These are phyloP conservation scores for Holacanthus passer DNA, from an alignment of 2,113 vertebrate genomes.

Conservation along the genomic window DNA sequence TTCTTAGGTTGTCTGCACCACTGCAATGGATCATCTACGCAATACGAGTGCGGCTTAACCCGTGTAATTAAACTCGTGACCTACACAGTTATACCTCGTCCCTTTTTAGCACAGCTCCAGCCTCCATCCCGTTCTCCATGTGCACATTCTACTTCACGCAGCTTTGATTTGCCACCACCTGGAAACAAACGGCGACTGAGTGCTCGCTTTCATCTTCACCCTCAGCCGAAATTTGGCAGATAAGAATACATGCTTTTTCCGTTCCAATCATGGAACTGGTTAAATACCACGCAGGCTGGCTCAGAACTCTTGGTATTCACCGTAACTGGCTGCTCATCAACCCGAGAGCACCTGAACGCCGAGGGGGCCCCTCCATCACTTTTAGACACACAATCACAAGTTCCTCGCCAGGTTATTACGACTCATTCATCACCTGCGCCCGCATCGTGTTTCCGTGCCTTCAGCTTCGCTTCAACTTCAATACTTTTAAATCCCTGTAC, in stretches of 20 bases:
- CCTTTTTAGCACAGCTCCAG: not conserved
- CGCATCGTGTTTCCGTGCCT: conserved; percentile 39
- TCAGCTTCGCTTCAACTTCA: conserved; percentile 52
- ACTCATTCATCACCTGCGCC: conserved; percentile 78
- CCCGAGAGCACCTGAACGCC: conserved; percentile 51
- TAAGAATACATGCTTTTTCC: conserved; percentile 37
- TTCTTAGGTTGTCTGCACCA: conserved; percentile 17
- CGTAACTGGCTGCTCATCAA: conserved; percentile 62
- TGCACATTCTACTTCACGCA: not conserved
- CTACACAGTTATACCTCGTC: not conserved
- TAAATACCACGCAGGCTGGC: conserved; percentile 37
- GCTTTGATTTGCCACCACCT: conserved; percentile 3
- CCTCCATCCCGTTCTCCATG: not conserved
- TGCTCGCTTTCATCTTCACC: conserved; percentile 13
- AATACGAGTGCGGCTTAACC: conserved; percentile 39
- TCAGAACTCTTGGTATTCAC: conserved; percentile 15
- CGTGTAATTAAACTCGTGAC: conserved; percentile 39
- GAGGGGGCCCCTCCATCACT: conserved; percentile 70
- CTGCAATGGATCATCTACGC: conserved; percentile 33
- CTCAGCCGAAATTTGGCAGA: conserved; percentile 38
- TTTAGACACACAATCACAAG: conserved; percentile 71
- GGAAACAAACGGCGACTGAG: conserved; percentile 51
- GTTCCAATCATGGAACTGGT: conserved; percentile 20
- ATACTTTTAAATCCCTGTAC: conserved; percentile 47
- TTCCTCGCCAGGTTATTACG: conserved; percentile 72